These are phyloP conservation scores for Mylabris sibirica DNA, from an alignment of 2,888 invertebrate genomes.

Conservation along the genomic window DNA sequence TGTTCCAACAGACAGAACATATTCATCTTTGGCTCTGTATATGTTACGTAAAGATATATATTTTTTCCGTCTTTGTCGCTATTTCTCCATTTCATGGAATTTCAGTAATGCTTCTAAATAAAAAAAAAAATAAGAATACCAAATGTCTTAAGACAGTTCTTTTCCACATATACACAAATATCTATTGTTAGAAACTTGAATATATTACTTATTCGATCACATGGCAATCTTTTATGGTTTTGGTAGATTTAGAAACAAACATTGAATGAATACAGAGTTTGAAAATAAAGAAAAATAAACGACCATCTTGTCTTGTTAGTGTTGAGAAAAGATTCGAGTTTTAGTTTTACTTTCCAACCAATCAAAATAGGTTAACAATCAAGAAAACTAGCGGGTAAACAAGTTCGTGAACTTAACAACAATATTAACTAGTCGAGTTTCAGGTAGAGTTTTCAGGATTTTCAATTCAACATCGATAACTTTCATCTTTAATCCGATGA, in stretches of 20 bases:
- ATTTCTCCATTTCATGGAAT: background rate
- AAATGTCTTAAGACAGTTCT: background rate
- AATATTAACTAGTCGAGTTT: conserved; percentile 1
- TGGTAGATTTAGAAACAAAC: background rate
- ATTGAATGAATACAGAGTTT: background rate
- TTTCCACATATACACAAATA: background rate
- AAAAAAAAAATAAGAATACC: conserved; percentile 1
- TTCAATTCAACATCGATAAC: background rate
- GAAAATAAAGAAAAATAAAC: background rate
- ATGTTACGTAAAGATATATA: background rate
- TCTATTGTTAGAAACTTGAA: background rate
- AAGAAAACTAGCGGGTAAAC: background rate
- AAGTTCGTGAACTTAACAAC: background rate
- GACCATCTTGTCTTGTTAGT: background rate
- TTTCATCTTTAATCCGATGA: background rate
- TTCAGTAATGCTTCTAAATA: background rate
- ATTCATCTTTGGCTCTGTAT: conserved; percentile 32
- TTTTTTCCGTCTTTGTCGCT: background rate
- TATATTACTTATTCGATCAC: background rate
- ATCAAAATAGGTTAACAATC: background rate
- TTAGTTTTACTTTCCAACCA: background rate
- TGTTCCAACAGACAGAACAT: conserved; percentile 36
- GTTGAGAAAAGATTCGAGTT: background rate
- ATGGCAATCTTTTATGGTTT: background rate
- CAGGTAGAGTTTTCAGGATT: background rate